Conservation (phyloP, 2,113 vertebrate genomes). For the Vidua macroura region DNA sequence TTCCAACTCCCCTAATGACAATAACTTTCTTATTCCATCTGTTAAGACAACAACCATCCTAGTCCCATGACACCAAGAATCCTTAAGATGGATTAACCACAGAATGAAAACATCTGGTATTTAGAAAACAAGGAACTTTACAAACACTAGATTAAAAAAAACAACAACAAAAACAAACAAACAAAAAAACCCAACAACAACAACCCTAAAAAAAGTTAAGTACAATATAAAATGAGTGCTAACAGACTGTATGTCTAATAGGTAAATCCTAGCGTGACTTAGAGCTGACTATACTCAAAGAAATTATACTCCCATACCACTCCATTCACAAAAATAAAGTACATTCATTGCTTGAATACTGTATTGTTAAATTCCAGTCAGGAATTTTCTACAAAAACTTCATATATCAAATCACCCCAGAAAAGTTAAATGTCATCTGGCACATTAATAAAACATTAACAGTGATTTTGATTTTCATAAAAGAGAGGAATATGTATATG, state of each 20-base stretch:
- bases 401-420: neutral
- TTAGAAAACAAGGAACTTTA: neutral
- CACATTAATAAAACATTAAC: neutral
- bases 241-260: neutral
- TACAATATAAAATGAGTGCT: neutral
- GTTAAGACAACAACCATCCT: neutral
- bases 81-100: neutral
- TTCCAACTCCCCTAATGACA: neutral
- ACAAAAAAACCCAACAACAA: neutral
- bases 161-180: neutral
- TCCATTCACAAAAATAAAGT: neutral
- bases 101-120: neutral
- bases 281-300: neutral
- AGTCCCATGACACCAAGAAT: neutral
- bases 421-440: neutral
- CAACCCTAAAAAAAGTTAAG: rapidly evolving
- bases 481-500: neutral
- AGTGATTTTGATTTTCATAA: neutral
- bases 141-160: neutral
- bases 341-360: neutral
- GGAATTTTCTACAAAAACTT: neutral
- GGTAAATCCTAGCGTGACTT: neutral
- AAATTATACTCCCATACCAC: neutral
- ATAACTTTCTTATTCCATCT: neutral
- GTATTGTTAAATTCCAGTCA: neutral